Evolutionary conservation across 2,113 vertebrate species (phyloP).

Genomic region (Oncorhynchus gorbuscha): DNA sequence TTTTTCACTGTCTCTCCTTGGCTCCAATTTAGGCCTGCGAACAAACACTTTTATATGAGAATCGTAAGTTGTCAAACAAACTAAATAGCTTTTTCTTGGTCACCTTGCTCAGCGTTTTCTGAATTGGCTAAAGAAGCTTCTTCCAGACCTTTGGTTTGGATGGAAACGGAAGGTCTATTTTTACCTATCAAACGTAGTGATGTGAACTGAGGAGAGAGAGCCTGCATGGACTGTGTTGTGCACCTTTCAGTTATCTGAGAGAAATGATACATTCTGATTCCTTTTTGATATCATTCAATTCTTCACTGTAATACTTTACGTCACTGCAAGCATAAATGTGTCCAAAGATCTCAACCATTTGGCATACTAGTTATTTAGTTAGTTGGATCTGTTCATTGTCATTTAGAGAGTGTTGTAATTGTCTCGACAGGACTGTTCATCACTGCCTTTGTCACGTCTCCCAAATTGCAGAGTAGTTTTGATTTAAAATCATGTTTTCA

Average conservation of each 20-base stretch:
- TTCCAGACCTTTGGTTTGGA: constrained; percentile 29
- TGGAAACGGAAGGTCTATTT: constrained; percentile 36
- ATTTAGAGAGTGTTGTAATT: constrained; percentile 19
- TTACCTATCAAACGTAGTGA: constrained; percentile 29
- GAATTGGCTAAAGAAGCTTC: constrained; percentile 21
- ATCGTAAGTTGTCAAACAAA: constrained; percentile 35
- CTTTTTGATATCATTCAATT: not conserved
- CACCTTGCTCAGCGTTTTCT: constrained; percentile 42
- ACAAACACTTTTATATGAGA: constrained; percentile 38
- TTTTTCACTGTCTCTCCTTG: constrained; percentile 60
- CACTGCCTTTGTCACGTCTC: constrained; percentile 18
- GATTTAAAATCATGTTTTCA: constrained; percentile 13
- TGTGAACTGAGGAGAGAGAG: constrained; percentile 36
- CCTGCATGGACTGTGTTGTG: constrained; percentile 13
- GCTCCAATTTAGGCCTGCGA: constrained; percentile 50
- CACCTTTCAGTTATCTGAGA: constrained; percentile 6
- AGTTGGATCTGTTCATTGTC: too few relatives aligned
- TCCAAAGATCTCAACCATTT: too few relatives aligned
- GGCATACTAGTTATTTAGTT: too few relatives aligned
- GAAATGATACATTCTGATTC: not conserved
- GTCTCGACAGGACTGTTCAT: constrained; percentile 7
- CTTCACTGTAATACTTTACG: too few relatives aligned
- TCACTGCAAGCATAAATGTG: too few relatives aligned
- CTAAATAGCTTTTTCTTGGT: constrained; percentile 33
- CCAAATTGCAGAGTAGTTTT: constrained; percentile 29